These are phyloP conservation scores for Andinoacara biseriatus DNA, from an alignment of 2,113 vertebrate genomes.

Conservation along the genomic window DNA sequence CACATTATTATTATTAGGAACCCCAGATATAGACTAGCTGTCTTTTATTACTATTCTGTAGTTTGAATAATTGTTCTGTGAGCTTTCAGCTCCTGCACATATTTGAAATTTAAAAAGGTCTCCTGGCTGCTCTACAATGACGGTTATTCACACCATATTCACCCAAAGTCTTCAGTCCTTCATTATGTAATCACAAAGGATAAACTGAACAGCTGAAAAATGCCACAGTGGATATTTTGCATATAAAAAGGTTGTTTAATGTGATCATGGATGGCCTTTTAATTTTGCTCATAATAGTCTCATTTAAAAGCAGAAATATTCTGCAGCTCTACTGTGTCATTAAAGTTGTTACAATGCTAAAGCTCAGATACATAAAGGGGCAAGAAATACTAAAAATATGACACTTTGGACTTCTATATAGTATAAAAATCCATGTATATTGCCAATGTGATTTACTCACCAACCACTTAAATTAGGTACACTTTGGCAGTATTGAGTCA, in stretches of 20 bases:
- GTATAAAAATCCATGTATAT: background rate
- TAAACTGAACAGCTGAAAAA: constrained; percentile 30
- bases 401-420: background rate
- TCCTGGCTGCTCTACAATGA: constrained; percentile 14
- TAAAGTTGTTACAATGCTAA: background rate
- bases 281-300: constrained; percentile 27
- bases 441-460: background rate
- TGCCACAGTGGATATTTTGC: constrained; percentile 40
- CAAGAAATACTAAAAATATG: background rate
- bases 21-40: constrained; percentile 13
- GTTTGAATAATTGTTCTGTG: constrained; percentile 29
- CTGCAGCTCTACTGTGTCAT: background rate
- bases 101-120: constrained; percentile 36
- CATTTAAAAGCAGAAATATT: constrained; percentile 36
- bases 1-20: constrained; percentile 21
- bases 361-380: background rate
- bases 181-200: constrained; percentile 48
- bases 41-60: constrained; percentile 19
- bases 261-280: constrained; percentile 2
- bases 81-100: constrained; percentile 33
- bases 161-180: constrained; percentile 24
- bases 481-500: background rate
- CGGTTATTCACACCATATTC: constrained; percentile 42
- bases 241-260: constrained; percentile 42
- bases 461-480: background rate